Evolutionary conservation across 2,888 invertebrate genomes (phyloP).

Genomic region (Podabrus alpinus): DNA sequence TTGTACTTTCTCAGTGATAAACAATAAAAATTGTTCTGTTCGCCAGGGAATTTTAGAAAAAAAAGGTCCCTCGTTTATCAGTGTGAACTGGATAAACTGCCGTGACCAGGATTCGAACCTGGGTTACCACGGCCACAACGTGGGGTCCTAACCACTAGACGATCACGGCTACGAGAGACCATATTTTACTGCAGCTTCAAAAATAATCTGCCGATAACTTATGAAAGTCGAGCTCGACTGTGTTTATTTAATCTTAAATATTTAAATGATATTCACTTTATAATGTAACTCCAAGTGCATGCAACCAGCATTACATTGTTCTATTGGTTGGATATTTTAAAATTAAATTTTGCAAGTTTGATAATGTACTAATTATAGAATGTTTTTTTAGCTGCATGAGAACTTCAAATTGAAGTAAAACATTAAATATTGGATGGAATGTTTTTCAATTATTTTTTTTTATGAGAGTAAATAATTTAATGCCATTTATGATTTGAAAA

Average conservation of each 20-base stretch:
- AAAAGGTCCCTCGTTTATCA: background rate
- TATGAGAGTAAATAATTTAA: no score
- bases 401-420: no score
- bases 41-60: background rate
- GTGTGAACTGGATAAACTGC: conserved; percentile 36
- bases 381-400: no score
- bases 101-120: conserved; percentile 66
- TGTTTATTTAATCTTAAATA: no score
- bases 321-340: no score
- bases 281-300: background rate
- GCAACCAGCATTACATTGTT: background rate
- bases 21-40: background rate
- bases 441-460: no score
- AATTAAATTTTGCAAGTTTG: no score
- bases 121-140: conserved; percentile 67
- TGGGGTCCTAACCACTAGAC: conserved; percentile 60
- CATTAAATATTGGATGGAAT: no score
- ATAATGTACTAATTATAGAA: no score
- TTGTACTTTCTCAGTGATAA: background rate
- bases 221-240: background rate
- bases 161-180: conserved; percentile 41
- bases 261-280: no score
- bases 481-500: no score
- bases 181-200: background rate
- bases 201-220: background rate